Conservation (phyloP, 2,888 invertebrate genomes). For the Cacoxenus indagator region DNA sequence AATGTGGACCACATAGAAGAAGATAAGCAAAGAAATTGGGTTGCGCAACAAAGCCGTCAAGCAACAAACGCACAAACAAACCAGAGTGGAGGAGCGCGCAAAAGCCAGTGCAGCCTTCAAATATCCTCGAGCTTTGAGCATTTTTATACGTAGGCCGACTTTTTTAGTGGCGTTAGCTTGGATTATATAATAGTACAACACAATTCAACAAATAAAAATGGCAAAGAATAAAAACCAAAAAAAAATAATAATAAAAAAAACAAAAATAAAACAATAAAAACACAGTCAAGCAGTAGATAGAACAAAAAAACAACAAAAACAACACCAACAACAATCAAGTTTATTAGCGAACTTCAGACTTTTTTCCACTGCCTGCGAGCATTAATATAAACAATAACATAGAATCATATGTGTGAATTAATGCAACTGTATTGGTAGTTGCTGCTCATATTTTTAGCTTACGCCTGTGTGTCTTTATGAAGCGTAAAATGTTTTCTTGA, state of each 20-base stretch:
- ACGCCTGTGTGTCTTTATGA: constrained; percentile 17
- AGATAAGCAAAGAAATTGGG: constrained; percentile 48
- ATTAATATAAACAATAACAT: constrained; percentile 57
- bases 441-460: neutral
- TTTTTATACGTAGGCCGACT: constrained; percentile 22
- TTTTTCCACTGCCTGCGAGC: constrained; percentile 45
- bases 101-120: constrained; percentile 21
- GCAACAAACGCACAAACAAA: constrained; percentile 23
- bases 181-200: constrained; percentile 34
- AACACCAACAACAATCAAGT: constrained; percentile 48
- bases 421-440: neutral
- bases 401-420: constrained; percentile 20
- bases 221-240: constrained; percentile 35
- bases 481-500: constrained; percentile 17
- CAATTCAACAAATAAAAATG: constrained; percentile 60
- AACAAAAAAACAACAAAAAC: constrained; percentile 12
- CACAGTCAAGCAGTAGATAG: neutral
- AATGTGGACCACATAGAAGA: constrained; percentile 24
- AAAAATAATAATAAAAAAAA: constrained; percentile 28
- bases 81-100: constrained; percentile 19
- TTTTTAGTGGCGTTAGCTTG: neutral
- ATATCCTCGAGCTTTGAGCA: constrained; percentile 48
- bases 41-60: constrained; percentile 48
- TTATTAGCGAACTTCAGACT: constrained; percentile 52
- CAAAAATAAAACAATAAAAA: constrained; percentile 61